Conservation (phyloP, 2,797 vertebrate genomes). For the Coregonus ussuriensis region DNA sequence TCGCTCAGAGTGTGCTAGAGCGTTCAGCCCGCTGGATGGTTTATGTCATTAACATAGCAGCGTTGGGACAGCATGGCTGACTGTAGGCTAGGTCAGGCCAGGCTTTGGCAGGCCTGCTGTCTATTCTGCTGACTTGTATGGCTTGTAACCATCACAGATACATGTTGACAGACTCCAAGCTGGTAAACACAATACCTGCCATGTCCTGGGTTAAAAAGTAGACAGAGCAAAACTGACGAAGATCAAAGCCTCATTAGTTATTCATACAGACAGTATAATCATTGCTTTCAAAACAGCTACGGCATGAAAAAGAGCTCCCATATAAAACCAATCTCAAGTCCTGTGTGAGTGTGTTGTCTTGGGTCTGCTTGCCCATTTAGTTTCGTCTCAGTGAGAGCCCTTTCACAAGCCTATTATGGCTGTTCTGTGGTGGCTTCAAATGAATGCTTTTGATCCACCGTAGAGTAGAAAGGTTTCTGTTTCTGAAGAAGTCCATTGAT, state of each 20-base stretch:
- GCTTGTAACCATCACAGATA: not conserved
- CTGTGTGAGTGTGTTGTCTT: conserved; percentile 3
- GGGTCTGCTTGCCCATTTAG: not conserved
- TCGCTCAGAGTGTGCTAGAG: conserved; percentile 16
- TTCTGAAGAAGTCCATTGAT: conserved; percentile 1
- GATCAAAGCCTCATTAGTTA: not conserved
- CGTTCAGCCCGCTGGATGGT: conserved; percentile 32
- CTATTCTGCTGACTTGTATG: conserved; percentile 18
- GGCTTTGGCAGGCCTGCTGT: conserved; percentile 29
- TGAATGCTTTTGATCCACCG: not conserved
- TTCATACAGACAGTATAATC: not conserved
- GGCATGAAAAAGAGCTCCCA: conserved; percentile 21
- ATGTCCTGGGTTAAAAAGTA: too few relatives aligned
- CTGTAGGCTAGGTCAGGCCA: conserved; percentile 6
- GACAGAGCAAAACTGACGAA: too few relatives aligned
- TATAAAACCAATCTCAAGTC: conserved; percentile 15
- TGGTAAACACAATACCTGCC: not conserved
- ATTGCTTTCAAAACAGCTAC: not conserved
- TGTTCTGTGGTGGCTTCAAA: not conserved
- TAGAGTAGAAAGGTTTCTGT: not conserved
- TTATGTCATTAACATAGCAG: conserved; percentile 39
- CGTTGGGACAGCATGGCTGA: not conserved
- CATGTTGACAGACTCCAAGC: conserved; percentile 4
- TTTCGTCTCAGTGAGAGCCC: conserved; percentile 23
- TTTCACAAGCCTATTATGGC: not conserved